Evolutionary conservation across 2,113 vertebrate genomes (phyloP).

Genomic region (Tiliqua scincoides): DNA sequence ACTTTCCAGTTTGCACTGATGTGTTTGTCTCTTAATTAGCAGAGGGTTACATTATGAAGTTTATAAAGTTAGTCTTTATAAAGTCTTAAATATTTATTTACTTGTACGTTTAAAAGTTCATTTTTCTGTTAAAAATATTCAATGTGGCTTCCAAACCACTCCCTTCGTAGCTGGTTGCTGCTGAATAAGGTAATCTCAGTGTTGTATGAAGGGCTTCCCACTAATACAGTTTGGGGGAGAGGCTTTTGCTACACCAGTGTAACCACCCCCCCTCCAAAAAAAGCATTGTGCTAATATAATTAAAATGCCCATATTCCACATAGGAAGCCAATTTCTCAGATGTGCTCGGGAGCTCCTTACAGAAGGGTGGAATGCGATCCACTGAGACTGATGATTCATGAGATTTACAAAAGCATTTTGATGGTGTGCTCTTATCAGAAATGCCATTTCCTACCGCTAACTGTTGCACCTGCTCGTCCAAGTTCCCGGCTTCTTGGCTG

Average conservation of each 20-base stretch:
- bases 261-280: no score
- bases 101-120: no score
- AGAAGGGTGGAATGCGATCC: background rate
- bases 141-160: no score
- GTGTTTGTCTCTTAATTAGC: background rate
- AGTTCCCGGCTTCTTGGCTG: conserved; percentile 69
- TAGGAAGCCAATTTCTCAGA: no score
- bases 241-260: no score
- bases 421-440: background rate
- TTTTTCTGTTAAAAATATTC: no score
- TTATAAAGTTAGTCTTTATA: background rate
- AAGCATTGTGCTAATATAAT: no score
- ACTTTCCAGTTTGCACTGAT: background rate
- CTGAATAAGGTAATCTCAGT: no score
- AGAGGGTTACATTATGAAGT: background rate
- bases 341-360: background rate
- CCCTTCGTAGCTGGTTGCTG: no score
- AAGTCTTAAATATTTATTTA: background rate
- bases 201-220: no score
- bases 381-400: background rate
- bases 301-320: no score
- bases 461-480: conserved; percentile 65
- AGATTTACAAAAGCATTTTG: background rate
- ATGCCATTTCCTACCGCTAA: conserved; percentile 72
- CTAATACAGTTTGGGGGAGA: no score